These are phyloP conservation scores for Chymomyza procnemis DNA, from an alignment of 2,888 invertebrate species.

Conservation along the genomic window DNA sequence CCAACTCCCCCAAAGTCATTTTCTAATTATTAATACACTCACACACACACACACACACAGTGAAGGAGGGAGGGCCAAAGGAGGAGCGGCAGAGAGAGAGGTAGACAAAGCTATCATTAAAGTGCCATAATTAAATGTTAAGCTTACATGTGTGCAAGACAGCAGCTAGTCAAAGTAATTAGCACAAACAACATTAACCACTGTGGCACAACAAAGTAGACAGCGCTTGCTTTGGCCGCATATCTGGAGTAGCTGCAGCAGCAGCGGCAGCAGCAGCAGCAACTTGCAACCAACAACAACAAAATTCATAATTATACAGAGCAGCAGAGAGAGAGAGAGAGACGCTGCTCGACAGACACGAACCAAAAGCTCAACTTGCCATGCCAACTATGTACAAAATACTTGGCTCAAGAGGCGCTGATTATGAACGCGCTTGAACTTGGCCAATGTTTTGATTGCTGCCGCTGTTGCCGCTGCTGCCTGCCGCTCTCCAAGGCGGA, in stretches of 20 bases:
- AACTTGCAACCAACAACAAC: slow-evolving; percentile 11
- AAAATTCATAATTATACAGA: slow-evolving; percentile 64
- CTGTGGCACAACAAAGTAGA: slow-evolving; percentile 7
- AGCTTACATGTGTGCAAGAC: slow-evolving; percentile 59
- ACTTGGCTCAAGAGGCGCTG: slow-evolving; percentile 35
- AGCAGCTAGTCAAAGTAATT: slow-evolving; percentile 69
- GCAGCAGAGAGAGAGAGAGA: neutral
- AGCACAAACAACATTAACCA: slow-evolving; percentile 46
- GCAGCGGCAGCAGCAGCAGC: too few relatives aligned
- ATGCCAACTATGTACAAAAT: slow-evolving; percentile 2
- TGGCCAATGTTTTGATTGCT: slow-evolving; percentile 20
- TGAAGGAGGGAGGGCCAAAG: neutral
- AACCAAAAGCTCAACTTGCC: slow-evolving; percentile 24
- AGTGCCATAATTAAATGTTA: slow-evolving; percentile 73
- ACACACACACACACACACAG: slow-evolving; percentile 13
- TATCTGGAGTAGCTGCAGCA: slow-evolving; percentile 52
- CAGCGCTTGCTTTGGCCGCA: neutral
- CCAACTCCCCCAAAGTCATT: slow-evolving; percentile 46
- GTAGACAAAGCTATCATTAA: slow-evolving; percentile 59
- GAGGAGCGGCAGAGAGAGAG: slow-evolving; percentile 19
- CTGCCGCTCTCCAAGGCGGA: slow-evolving; percentile 31
- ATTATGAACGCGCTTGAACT: slow-evolving; percentile 65
- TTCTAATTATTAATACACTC: slow-evolving; percentile 66
- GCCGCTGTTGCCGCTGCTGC: neutral
- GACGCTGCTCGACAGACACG: slow-evolving; percentile 49